Percentiles rank a stretch among this genome's conserved stretches.
Conservation (phyloP, 2,797 vertebrate genomes). For the Melanotaenia pygmaea region DNA sequence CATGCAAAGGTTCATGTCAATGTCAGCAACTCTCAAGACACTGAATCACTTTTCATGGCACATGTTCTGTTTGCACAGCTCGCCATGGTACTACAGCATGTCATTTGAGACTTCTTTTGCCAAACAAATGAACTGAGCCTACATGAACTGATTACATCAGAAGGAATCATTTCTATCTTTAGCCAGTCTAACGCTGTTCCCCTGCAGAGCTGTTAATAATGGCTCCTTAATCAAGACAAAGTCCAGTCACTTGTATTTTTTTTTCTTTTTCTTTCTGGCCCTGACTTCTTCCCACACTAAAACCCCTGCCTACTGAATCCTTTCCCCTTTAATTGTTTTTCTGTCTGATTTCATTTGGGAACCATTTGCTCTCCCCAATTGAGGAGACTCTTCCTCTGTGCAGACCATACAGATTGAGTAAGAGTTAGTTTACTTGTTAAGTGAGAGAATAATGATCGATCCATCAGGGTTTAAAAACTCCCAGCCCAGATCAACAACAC, state of each 20-base stretch:
- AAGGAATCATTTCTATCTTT: constrained; percentile 13
- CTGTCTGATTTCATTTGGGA: constrained; percentile 32
- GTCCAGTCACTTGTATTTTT: constrained; percentile 6
- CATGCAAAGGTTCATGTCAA: constrained; percentile 43
- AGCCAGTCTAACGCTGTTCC: constrained; percentile 1
- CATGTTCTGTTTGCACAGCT: constrained; percentile 10
- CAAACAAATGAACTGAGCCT: constrained; percentile 1
- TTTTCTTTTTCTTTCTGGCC: not conserved
- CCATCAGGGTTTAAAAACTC: constrained; percentile 8
- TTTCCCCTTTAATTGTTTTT: constrained; percentile 23
- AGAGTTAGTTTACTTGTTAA: constrained; percentile 22
- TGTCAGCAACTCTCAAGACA: constrained; percentile 30
- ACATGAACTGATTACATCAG: constrained; percentile 11
- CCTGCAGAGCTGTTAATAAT: constrained; percentile 11
- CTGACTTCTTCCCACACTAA: constrained; percentile 15
- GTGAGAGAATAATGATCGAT: constrained; percentile 1
- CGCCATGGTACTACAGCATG: not conserved
- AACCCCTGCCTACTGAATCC: constrained; percentile 11
- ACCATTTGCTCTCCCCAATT: constrained; percentile 11
- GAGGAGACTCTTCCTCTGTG: not conserved
- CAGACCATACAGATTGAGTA: not conserved
- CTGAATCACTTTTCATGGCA: constrained; percentile 22
- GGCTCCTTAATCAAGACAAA: constrained; percentile 34
- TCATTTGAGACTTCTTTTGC: constrained; percentile 16
- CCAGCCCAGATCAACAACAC: not conserved